A percentile compares a stretch with the other conserved stretches of the same genome.
These are phyloP conservation scores for Xylocampa areola DNA, from an alignment of 2,888 invertebrate genomes.

Conservation along the genomic window DNA sequence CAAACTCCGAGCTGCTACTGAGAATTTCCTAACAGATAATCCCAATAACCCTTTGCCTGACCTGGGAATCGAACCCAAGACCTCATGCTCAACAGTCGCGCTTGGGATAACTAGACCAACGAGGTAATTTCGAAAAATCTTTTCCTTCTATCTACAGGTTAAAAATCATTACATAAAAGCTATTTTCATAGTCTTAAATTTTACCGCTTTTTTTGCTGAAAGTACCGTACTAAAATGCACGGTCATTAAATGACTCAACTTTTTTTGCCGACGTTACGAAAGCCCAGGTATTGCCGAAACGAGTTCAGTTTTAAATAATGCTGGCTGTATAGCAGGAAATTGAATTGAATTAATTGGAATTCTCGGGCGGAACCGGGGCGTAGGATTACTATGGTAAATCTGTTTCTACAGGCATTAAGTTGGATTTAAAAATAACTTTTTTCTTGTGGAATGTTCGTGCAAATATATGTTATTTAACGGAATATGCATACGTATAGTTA, in stretches of 20 bases:
- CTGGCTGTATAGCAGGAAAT: conserved; percentile 15
- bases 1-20: no score
- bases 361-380: conserved; percentile 6
- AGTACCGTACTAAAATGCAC: conserved; percentile 22
- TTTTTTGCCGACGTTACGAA: conserved; percentile 38
- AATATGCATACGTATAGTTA: no score
- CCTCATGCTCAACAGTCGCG: no score
- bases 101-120: no score
- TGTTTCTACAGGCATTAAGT: conserved; percentile 18
- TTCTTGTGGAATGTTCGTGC: no score
- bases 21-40: no score
- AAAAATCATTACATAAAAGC: conserved; percentile 26
- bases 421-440: conserved; percentile 3
- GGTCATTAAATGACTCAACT: conserved; percentile 43
- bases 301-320: conserved; percentile 38
- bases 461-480: no score
- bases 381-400: conserved; percentile 26
- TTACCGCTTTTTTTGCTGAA: conserved; percentile 22
- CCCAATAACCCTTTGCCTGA: no score
- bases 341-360: conserved; percentile 35
- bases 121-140: conserved; percentile 6
- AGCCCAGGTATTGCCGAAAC: conserved; percentile 23
- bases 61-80: no score
- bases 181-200: conserved; percentile 28
- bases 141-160: conserved; percentile 12